phyloP scores from a whole-genome alignment of 2,888 invertebrate genomes.

The Amblyteles armatorius region DNA sequence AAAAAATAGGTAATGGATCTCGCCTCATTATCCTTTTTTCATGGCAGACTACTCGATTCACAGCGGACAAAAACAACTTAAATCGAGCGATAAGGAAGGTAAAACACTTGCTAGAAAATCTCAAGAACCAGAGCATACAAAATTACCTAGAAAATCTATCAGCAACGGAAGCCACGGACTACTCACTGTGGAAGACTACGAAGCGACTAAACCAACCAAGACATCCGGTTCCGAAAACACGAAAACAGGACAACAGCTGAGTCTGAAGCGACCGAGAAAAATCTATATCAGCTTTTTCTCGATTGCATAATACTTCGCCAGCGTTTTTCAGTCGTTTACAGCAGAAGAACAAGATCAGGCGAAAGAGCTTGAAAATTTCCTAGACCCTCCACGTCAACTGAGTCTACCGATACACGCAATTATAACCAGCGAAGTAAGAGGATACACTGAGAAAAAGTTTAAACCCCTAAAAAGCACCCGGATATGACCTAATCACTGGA shows the following conservation, averaged over 20 bases:
- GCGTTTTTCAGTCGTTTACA: conserved; percentile 20
- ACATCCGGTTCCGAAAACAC: conserved; percentile 50
- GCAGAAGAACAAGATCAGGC: background rate
- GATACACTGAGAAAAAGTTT: background rate
- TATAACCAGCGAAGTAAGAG: conserved; percentile 6
- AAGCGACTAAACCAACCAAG: background rate
- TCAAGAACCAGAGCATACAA: background rate
- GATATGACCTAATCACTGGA: conserved; percentile 71
- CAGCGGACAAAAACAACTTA: background rate
- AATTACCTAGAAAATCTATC: background rate
- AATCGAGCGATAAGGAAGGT: background rate
- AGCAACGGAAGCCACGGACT: conserved; percentile 55
- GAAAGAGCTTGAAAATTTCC: background rate
- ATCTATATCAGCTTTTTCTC: conserved; percentile 27
- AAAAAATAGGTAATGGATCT: too few species aligned
- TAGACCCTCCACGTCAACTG: conserved; percentile 13
- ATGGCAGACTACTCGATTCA: background rate
- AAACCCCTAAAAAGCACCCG: conserved; percentile 66
- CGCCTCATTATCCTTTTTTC: too few species aligned
- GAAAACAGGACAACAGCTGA: conserved; percentile 51
- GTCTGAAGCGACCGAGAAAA: conserved; percentile 62
- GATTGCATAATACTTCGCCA: conserved; percentile 47
- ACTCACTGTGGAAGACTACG: conserved; percentile 66
- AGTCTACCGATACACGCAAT: conserved; percentile 6
- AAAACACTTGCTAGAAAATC: background rate